Percentiles rank a stretch among this genome's conserved stretches.
Evolutionary conservation across 2,113 vertebrate species (phyloP).

Genomic region (Sphyrna mokarran): DNA sequence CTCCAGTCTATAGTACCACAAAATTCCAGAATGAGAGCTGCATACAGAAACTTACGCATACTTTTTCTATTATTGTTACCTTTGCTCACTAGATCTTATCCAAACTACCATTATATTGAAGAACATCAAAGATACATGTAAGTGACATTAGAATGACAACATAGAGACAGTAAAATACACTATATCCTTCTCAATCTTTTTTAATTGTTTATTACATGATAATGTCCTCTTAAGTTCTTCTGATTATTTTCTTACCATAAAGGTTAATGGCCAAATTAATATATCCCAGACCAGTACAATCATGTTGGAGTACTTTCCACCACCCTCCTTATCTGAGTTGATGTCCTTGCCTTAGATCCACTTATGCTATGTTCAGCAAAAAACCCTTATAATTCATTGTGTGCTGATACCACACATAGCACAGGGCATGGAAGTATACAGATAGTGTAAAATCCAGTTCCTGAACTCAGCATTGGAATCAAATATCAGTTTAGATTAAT

Average conservation of each 20-base stretch:
- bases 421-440: background rate
- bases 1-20: no score
- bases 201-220: background rate
- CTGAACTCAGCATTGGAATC: no score
- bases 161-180: background rate
- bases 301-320: background rate
- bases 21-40: no score
- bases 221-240: background rate
- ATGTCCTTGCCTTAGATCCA: background rate
- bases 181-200: background rate
- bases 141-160: no score
- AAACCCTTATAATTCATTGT: background rate
- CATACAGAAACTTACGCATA: no score
- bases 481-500: no score
- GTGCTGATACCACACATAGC: no score
- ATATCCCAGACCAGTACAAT: background rate
- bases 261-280: background rate
- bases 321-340: background rate
- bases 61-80: no score
- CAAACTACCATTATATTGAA: no score
- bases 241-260: background rate
- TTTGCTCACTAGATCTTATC: no score
- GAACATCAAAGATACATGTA: no score
- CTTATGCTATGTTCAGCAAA: background rate
- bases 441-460: background rate